These are phyloP conservation scores for Bombus waltoni DNA, from an alignment of 1,140 invertebrate genomes.

Conservation along the genomic window DNA sequence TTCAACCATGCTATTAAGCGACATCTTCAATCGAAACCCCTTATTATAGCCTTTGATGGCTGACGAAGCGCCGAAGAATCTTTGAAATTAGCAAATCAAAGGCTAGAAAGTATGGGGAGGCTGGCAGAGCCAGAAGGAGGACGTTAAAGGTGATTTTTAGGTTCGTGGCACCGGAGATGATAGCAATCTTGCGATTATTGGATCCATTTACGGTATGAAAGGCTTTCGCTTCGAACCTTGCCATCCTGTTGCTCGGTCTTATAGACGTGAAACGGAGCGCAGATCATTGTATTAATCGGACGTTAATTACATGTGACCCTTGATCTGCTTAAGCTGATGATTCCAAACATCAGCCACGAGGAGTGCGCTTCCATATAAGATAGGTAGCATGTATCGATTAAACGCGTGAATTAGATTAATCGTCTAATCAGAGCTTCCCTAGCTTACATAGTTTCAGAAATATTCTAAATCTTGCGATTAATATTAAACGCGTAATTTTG, in stretches of 20 bases:
- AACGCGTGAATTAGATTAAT: not conserved
- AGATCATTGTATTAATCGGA: slow-evolving; percentile 54
- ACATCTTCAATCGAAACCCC: not conserved
- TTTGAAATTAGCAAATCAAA: slow-evolving; percentile 1
- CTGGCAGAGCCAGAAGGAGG: not conserved
- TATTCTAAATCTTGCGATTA: not conserved
- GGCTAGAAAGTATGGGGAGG: not conserved
- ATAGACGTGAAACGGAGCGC: slow-evolving; percentile 16
- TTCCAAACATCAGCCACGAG: slow-evolving; percentile 20
- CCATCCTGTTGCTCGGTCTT: not conserved
- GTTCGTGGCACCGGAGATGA: slow-evolving; percentile 31
- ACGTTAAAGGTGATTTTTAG: slow-evolving; percentile 36
- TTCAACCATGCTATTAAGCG: too few species aligned
- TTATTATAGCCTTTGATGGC: not conserved
- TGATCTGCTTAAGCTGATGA: slow-evolving; percentile 55
- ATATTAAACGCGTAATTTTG: not conserved
- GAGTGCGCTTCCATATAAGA: not conserved
- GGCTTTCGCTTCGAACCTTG: slow-evolving; percentile 24
- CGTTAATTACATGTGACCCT: slow-evolving; percentile 61
- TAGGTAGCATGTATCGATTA: not conserved
- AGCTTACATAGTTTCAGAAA: not conserved
- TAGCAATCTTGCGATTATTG: slow-evolving; percentile 56
- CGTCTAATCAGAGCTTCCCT: not conserved
- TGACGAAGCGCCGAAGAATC: not conserved
- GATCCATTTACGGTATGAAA: slow-evolving; percentile 45